These are phyloP conservation scores for Pithys albifrons DNA, from an alignment of 2,113 vertebrate species.

Conservation along the genomic window DNA sequence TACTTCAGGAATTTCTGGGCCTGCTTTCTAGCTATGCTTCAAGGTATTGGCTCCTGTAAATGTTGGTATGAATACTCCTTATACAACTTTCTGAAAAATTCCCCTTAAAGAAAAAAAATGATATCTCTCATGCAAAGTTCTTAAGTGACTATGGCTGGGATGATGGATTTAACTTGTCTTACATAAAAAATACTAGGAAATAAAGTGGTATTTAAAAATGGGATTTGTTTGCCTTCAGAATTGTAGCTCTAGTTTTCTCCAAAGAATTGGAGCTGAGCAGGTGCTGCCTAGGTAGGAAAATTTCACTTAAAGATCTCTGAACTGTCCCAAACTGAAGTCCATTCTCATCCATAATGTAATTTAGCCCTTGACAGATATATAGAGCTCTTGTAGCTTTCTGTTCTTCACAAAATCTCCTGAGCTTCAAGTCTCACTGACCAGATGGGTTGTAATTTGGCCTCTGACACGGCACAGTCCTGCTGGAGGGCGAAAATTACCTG, in stretches of 20 bases:
- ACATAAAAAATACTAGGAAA: background rate
- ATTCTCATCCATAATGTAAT: conserved; percentile 65
- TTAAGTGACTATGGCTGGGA: background rate
- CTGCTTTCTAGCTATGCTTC: background rate
- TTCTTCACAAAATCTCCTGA: conserved; percentile 61
- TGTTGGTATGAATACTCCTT: conserved; percentile 15
- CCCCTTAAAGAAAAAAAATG: background rate
- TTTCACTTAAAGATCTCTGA: conserved; percentile 64
- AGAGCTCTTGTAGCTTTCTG: conserved; percentile 54
- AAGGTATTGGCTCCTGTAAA: background rate
- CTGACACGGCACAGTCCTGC: conserved; percentile 54
- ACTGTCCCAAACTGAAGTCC: conserved; percentile 65
- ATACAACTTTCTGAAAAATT: conserved; percentile 2
- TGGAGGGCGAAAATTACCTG: conserved; percentile 63
- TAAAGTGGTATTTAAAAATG: background rate
- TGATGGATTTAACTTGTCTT: background rate
- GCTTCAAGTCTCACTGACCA: conserved; percentile 68
- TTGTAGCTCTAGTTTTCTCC: conserved; percentile 10
- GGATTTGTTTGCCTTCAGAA: conserved; percentile 13
- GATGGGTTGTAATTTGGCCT: conserved; percentile 67
- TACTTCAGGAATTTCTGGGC: background rate
- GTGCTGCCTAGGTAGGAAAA: conserved; percentile 50
- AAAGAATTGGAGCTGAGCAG: conserved; percentile 11
- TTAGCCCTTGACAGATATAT: conserved; percentile 66
- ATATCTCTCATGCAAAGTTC: background rate